Evolutionary conservation across 2,113 vertebrate genomes (phyloP), one percentile per base, ranked within the genome.

Genomic region (Malurus cyaneus): DNA sequence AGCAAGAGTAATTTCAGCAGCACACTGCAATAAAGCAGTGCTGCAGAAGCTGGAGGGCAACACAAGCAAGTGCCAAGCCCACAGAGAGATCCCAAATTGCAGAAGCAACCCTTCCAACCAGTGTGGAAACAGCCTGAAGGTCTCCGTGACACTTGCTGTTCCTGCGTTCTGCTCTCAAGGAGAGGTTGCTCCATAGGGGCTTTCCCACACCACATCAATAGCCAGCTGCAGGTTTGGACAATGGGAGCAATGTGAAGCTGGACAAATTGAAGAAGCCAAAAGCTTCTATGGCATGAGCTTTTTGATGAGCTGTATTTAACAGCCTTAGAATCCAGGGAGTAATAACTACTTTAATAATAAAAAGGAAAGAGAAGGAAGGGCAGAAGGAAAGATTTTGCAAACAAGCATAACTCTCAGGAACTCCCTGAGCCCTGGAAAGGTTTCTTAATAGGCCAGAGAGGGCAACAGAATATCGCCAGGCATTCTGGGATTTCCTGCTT

Each of bases 401-500:
- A 59, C 20, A 86, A 69, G 56, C 15, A 23, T 7, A 77, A 50
- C n/a, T 65, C 71, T 56, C 7, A 0, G 23, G 46, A 64, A 28
- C 14, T 69, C 17, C 69, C 42, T 34, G 18, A 64, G 52, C n/a
- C 65, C 57, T 64, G 26, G 13, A 74, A 62, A 62, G 14, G 14
- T 47, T 80, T 86, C 44, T 21, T 59, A 56, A 89, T 52, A 78
- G 71, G 80, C 88, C 18, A 7, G 36, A 24, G 67, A 93, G 50
- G 47, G 42, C 56, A 86, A 83, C 2, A 83, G 93, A 88, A 92
- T 31, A 57, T 15, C 56, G 86, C 78, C 67, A 95, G 61, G 73
- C 57, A 94, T 79, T 59, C 77, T 11, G 57, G 80, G 67, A 87
- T 92, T 94, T 94, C 66, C 87, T 73, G 16, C 21, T 78, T 91